Conservation (phyloP, 2,113 vertebrate genomes). For the Corydoras sp. region DNA sequence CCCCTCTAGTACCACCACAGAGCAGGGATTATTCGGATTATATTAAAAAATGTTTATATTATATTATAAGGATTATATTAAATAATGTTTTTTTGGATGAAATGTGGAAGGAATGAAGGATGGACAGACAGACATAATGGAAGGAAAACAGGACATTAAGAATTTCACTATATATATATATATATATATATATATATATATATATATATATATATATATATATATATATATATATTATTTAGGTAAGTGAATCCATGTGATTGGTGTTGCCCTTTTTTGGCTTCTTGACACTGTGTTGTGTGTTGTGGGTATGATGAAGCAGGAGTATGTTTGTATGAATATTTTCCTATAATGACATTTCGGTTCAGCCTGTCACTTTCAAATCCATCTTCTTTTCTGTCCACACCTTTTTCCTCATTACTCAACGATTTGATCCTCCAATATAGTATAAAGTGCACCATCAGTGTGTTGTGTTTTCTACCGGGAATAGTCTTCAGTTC, state of each 20-base stretch:
- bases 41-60: no score
- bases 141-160: no score
- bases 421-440: slow-evolving; percentile 60
- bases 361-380: slow-evolving; percentile 10
- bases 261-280: neutral
- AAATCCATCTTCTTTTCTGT: slow-evolving; percentile 61
- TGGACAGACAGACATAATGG: no score
- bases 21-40: no score
- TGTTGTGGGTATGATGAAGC: neutral
- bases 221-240: no score
- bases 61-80: no score
- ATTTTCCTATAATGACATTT: slow-evolving; percentile 17
- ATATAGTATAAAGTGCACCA: slow-evolving; percentile 59
- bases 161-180: no score
- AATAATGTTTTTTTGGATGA: no score
- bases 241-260: neutral
- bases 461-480: slow-evolving; percentile 63
- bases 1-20: no score
- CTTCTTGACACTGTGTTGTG: neutral
- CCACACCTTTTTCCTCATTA: slow-evolving; percentile 41
- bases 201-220: no score
- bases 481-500: slow-evolving; percentile 57
- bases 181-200: no score
- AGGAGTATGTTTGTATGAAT: slow-evolving; percentile 36
- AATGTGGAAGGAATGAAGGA: no score